phyloP scores from a whole-genome alignment of 2,113 vertebrate species.

The Sylvilagus bachmani region DNA sequence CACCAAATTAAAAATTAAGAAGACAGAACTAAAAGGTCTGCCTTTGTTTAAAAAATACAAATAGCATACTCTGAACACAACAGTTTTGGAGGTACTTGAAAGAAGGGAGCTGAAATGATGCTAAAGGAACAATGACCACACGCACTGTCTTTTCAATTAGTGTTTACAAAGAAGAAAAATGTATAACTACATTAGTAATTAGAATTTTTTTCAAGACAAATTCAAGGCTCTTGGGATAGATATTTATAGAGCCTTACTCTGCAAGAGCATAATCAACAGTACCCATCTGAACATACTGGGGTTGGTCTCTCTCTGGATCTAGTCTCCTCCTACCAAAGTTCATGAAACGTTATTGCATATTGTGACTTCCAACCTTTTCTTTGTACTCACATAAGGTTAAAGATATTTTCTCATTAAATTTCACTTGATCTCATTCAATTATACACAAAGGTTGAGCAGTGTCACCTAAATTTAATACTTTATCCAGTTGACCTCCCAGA shows the following conservation, averaged over 20 bases:
- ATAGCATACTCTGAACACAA: background rate
- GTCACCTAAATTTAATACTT: conserved; percentile 14
- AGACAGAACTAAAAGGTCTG: no score
- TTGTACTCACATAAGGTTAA: background rate
- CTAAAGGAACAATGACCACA: background rate
- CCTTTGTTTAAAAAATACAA: no score
- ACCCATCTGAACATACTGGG: background rate
- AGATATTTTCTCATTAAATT: background rate
- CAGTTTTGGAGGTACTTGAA: background rate
- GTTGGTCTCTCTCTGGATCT: background rate
- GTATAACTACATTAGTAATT: background rate
- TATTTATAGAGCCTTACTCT: background rate
- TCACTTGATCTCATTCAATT: conserved; percentile 35
- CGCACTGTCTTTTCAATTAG: background rate
- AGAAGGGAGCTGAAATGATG: background rate
- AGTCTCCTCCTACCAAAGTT: background rate
- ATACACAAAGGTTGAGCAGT: background rate
- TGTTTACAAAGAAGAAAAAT: background rate
- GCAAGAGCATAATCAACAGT: background rate
- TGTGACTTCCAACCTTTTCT: background rate
- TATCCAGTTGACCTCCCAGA: background rate
- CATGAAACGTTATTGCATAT: background rate
- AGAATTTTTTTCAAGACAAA: background rate
- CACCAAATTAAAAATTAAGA: no score
- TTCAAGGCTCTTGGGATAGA: background rate